Conservation (phyloP, 1,140 invertebrate species). For the Drepana arcuata region DNA sequence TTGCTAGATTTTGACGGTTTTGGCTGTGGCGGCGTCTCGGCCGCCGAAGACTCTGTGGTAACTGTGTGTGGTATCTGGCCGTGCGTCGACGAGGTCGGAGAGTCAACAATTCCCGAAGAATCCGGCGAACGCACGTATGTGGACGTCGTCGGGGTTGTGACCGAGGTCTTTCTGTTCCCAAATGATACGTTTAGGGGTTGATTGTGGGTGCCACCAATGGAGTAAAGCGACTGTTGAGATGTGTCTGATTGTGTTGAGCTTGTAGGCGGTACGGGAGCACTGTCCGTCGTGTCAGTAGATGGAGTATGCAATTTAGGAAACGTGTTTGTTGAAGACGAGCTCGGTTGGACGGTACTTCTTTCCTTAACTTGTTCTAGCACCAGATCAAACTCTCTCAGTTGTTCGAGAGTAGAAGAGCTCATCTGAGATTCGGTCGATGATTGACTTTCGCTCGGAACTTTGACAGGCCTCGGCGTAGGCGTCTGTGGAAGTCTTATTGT, state of each 20-base stretch:
- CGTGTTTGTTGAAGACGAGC: conserved; percentile 12
- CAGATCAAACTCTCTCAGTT: conserved; percentile 85
- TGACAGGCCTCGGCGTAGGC: conserved; percentile 22
- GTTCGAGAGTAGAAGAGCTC: conserved; percentile 79
- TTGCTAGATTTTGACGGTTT: conserved; percentile 59
- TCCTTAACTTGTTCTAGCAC: conserved; percentile 87
- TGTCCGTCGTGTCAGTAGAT: conserved; percentile 36
- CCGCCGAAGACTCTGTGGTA: conserved; percentile 39
- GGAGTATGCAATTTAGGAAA: conserved; percentile 32
- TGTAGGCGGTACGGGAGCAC: conserved; percentile 13
- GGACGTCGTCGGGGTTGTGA: conserved; percentile 37
- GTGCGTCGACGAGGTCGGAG: conserved; percentile 49
- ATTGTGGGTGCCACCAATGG: conserved; percentile 57
- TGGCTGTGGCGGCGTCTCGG: conserved; percentile 36
- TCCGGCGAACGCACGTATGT: conserved; percentile 51
- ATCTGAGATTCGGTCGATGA: conserved; percentile 60
- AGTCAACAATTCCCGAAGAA: conserved; percentile 52
- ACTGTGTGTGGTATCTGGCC: conserved; percentile 43
- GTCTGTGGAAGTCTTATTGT: conserved; percentile 61
- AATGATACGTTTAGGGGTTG: conserved; percentile 58
- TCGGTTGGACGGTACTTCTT: conserved; percentile 75
- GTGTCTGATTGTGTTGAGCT: conserved; percentile 34
- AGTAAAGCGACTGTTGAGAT: conserved; percentile 59
- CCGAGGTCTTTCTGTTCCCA: conserved; percentile 53
- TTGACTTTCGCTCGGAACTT: conserved; percentile 42